Evolutionary conservation across 2,888 invertebrate genomes (phyloP), one percentile per base, ranked within the genome.

Genomic region (Sphinx pinastri): DNA sequence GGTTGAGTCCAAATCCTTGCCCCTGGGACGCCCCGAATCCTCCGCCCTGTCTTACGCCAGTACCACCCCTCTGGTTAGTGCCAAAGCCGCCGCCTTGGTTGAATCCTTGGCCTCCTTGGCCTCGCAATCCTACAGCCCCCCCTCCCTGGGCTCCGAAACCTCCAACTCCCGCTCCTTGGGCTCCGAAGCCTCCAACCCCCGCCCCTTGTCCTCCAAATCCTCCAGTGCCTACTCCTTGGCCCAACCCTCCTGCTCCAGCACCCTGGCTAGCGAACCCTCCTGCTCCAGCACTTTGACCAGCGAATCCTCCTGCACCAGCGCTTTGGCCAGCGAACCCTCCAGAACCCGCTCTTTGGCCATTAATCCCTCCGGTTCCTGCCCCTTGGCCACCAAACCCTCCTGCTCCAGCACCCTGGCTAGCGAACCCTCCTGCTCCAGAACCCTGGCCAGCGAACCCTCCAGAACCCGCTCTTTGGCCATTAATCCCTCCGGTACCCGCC

Each of bases 21-120:
- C 74, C 74, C 38, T 74, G 75, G 16, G 60, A 76, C 5, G 81
- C 67, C 0, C 72, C 74, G 47, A 75, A 74, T 16, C 78, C 79
- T 47, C 68, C 55, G 0, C 79, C 79, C 51, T 73, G 76, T 47
- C 57, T 70, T 11, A 71, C 51, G 45, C 55, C 19, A 3, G 11
- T 16, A 63, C 47, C 67, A 14, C 54, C 67, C 71, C 72, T 74
- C 57, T 72, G 68, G n/a, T 68, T 72, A 71, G 47, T 68, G 14
- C 38, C 1, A 68, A 66, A n/a, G 74, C 81, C 79, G 8, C 69
- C 71, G 0, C 76, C 74, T 45, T 77, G 75, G 51, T 31, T 55
- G 4, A 77, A 68, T 8, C 69, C 71, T 7, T 74, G 72, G 0
- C 79, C 78, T 72, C 72, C 70, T 19, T 19, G 55, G 55, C 49